phyloP scores from a whole-genome alignment of 64 coral and sea anemone genomes.

The Actinia equina region DNA sequence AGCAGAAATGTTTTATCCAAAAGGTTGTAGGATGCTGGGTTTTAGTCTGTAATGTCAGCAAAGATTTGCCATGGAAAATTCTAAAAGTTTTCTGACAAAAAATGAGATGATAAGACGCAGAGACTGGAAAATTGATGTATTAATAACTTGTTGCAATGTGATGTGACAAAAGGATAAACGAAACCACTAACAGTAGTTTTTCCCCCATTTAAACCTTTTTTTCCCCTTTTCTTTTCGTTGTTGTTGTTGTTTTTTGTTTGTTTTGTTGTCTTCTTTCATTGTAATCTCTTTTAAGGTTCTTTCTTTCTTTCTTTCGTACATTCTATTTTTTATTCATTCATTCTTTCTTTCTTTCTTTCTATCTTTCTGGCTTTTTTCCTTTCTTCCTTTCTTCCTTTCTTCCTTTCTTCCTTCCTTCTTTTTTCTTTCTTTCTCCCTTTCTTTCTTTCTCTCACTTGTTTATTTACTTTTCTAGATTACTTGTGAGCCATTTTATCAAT shows the following conservation, averaged over 20 bases:
- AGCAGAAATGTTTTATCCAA: not conserved
- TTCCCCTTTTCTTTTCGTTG: too few species aligned
- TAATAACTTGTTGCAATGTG: not conserved
- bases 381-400: not conserved
- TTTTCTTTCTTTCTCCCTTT: not conserved
- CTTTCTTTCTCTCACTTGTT: not conserved
- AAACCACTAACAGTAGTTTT: not conserved
- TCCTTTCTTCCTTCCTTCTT: not conserved
- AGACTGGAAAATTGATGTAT: not conserved
- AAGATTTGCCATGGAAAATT: not conserved
- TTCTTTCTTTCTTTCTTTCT: not conserved
- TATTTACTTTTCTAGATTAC: not conserved
- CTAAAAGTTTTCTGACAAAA: not conserved
- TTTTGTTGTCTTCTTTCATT: not conserved
- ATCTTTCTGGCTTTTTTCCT: not conserved
- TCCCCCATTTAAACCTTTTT: too few species aligned
- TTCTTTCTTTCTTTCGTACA: not conserved
- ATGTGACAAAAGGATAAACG: not conserved
- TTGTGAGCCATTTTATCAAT: not conserved
- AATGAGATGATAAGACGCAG: not conserved
- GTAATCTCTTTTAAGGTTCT: not conserved
- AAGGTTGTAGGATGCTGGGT: not conserved
- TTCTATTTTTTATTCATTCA: not conserved
- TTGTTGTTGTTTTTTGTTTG: not conserved
- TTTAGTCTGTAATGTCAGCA: not conserved